phyloP scores from a whole-genome alignment of 2,113 vertebrate species.

The Coreoperca whiteheadi region DNA sequence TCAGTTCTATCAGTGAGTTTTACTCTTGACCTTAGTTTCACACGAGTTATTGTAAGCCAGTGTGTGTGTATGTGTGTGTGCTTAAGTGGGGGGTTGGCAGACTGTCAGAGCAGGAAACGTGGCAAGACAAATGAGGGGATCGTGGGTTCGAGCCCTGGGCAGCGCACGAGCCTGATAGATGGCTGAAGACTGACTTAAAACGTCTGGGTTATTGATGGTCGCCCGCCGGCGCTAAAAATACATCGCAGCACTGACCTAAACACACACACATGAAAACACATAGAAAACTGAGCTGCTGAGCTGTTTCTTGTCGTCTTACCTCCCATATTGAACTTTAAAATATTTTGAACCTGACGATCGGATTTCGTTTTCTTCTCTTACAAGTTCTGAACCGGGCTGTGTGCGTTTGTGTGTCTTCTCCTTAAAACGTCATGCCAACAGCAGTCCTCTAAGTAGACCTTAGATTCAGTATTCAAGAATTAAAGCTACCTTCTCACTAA shows the following conservation, averaged over 20 bases:
- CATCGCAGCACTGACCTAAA: conserved; percentile 52
- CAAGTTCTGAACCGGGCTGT: not conserved
- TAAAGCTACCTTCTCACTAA: too few species aligned
- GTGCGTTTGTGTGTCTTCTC: not conserved
- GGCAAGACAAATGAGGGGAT: conserved; percentile 74
- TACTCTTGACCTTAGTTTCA: conserved; percentile 26
- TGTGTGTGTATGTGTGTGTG: conserved; percentile 19
- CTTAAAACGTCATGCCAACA: too few species aligned
- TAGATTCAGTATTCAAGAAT: too few species aligned
- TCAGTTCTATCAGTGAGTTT: not conserved
- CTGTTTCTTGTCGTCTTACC: conserved; percentile 7
- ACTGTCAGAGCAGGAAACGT: conserved; percentile 70
- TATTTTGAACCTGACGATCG: not conserved
- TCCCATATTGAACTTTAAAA: conserved; percentile 20
- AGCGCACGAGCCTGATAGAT: conserved; percentile 75
- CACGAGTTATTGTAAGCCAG: conserved; percentile 24
- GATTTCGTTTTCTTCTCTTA: not conserved
- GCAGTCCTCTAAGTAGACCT: too few species aligned
- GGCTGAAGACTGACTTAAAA: conserved; percentile 72
- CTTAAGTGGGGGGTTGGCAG: conserved; percentile 51
- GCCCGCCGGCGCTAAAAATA: conserved; percentile 72
- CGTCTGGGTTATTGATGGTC: conserved; percentile 78
- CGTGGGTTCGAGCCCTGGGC: conserved; percentile 73
- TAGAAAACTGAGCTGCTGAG: conserved; percentile 15
- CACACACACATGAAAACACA: conserved; percentile 38